phyloP scores from a whole-genome alignment of 2,888 invertebrate species.

The Drosophila lutescens region DNA sequence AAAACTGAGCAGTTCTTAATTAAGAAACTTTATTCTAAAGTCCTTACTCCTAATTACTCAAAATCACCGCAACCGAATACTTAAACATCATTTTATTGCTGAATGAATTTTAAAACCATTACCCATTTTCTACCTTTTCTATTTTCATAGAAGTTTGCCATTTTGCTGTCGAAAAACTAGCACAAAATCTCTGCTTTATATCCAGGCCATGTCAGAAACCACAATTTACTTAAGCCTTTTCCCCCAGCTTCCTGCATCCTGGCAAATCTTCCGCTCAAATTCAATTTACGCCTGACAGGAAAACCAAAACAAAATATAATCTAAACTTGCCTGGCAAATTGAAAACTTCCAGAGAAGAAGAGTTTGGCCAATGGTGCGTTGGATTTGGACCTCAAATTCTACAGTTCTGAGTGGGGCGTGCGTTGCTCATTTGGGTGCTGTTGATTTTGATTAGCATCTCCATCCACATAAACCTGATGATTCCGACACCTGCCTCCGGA shows the following conservation, averaged over 20 bases:
- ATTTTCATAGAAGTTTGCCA: not conserved
- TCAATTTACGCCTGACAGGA: conserved; percentile 57
- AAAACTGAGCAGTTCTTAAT: no score
- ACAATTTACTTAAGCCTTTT: conserved; percentile 30
- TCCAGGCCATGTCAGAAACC: conserved; percentile 53
- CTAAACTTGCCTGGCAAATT: conserved; percentile 39
- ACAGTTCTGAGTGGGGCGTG: conserved; percentile 48
- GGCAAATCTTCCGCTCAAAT: conserved; percentile 30
- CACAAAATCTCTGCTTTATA: conserved; percentile 2
- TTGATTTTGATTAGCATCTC: conserved; percentile 65
- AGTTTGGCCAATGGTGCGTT: conserved; percentile 3
- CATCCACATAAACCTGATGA: conserved; percentile 52
- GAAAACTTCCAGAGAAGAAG: conserved; percentile 46
- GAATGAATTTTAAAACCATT: not conserved
- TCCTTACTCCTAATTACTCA: conserved; percentile 7
- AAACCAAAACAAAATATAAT: conserved; percentile 22
- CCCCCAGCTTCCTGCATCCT: not conserved
- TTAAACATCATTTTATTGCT: not conserved
- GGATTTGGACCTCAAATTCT: not conserved
- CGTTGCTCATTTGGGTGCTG: conserved; percentile 59
- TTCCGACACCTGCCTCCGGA: conserved; percentile 33
- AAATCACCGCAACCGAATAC: not conserved
- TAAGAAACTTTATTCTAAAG: not conserved
- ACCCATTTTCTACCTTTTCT: not conserved
- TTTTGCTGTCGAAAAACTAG: conserved; percentile 17